Conservation (phyloP, 2,888 invertebrate species). For the Chymomyza amoena region DNA sequence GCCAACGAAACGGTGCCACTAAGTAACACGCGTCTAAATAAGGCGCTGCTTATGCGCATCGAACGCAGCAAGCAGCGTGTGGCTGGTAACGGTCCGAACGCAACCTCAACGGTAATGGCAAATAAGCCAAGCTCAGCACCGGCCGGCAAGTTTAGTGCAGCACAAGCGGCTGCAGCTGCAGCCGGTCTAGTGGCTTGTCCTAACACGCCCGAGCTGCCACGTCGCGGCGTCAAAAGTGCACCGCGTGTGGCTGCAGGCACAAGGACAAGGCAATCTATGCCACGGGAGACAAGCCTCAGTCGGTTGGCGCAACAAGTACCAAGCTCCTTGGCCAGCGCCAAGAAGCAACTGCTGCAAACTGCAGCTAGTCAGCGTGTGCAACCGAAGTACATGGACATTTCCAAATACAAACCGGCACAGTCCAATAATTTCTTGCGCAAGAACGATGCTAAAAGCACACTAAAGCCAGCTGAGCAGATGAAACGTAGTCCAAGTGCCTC, state of each 20-base stretch:
- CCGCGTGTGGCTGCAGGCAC: conserved; percentile 42
- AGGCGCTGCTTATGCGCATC: conserved; percentile 84
- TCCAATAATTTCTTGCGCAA: conserved; percentile 80
- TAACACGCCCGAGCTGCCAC: conserved; percentile 81
- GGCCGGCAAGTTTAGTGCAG: conserved; percentile 46
- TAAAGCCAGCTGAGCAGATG: conserved; percentile 72
- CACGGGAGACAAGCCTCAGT: conserved; percentile 78
- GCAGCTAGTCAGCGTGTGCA: conserved; percentile 74
- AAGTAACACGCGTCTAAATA: conserved; percentile 84
- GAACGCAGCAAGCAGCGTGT: conserved; percentile 78
- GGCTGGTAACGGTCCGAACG: conserved; percentile 42
- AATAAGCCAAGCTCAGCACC: conserved; percentile 76
- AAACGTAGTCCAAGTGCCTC: conserved; percentile 78
- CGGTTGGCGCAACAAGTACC: conserved; percentile 77
- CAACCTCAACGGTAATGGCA: conserved; percentile 28
- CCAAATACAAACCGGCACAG: conserved; percentile 82
- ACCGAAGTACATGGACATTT: conserved; percentile 82
- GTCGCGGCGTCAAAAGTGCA: conserved; percentile 75
- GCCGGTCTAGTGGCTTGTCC: conserved; percentile 79
- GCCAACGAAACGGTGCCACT: conserved; percentile 67
- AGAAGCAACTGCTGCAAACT: conserved; percentile 77
- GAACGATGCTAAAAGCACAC: conserved; percentile 80
- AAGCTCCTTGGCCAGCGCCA: conserved; percentile 77
- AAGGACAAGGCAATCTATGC: conserved; percentile 76
- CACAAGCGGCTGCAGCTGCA: conserved; percentile 36